A percentile compares a stretch with the other conserved stretches of the same genome.
Conservation (phyloP, 1,140 invertebrate species). For the Zeugodacus cucurbitae region DNA sequence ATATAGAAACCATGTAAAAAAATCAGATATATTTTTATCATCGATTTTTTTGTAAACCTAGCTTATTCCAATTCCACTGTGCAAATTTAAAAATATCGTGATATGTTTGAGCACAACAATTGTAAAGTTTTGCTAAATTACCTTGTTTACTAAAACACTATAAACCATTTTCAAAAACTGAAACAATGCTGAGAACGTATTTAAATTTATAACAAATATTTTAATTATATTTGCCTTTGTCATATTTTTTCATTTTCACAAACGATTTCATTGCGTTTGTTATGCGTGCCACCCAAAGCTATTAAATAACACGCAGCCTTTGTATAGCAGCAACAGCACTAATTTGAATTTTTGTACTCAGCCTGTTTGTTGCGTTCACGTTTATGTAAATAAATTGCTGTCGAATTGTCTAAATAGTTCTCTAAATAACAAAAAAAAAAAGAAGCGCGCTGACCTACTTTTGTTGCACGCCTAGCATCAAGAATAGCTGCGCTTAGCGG, state of each 20-base stretch:
- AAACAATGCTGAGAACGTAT: too few species aligned
- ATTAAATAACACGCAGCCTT: neutral
- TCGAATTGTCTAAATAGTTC: neutral
- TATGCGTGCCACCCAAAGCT: neutral
- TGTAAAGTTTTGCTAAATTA: too few species aligned
- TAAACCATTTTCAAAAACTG: too few species aligned
- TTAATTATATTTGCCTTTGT: neutral
- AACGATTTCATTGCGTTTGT: neutral
- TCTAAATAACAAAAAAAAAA: neutral
- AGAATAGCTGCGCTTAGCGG: neutral
- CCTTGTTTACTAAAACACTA: too few species aligned
- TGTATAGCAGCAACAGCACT: neutral
- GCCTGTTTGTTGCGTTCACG: neutral
- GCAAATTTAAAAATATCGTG: too few species aligned
- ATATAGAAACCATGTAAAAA: neutral
- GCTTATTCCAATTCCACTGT: too few species aligned
- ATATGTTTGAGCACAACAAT: too few species aligned
- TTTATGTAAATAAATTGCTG: neutral
- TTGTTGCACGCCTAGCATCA: neutral
- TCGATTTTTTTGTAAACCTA: too few species aligned
- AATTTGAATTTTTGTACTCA: neutral
- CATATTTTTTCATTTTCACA: neutral
- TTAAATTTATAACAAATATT: neutral
- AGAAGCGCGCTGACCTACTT: neutral
- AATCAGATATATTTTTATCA: too few species aligned